These are phyloP conservation scores for Garrulus glandarius DNA, from an alignment of 2,797 vertebrate genomes.

Conservation along the genomic window DNA sequence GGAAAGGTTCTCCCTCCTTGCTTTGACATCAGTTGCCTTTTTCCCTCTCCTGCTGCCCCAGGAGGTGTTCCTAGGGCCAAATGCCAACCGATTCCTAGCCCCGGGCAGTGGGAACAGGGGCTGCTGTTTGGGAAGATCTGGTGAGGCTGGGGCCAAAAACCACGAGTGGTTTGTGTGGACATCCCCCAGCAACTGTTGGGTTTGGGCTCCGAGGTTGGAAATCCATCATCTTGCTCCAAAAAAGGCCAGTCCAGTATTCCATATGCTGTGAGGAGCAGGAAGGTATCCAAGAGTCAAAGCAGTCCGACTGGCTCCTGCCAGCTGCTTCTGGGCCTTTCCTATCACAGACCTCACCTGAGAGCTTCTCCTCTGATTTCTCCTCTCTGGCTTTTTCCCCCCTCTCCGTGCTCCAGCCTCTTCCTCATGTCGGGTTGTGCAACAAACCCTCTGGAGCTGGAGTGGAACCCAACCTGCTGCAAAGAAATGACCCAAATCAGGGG, in stretches of 20 bases:
- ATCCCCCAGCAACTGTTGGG: neutral
- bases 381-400: neutral
- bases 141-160: neutral
- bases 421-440: neutral
- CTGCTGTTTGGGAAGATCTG: neutral
- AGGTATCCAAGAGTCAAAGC: neutral
- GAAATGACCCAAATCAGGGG: constrained; percentile 8
- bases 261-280: fast-evolving
- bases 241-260: neutral
- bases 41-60: neutral
- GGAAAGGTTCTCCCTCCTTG: neutral
- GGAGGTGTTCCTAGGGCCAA: neutral
- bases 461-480: neutral
- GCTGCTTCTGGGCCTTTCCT: neutral
- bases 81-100: neutral
- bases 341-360: neutral
- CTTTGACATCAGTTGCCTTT: neutral
- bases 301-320: neutral
- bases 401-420: neutral
- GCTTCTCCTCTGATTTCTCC: neutral
- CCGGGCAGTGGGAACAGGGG: fast-evolving
- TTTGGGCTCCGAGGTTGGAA: neutral
- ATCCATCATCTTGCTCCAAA: neutral
- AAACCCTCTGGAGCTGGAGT: neutral
- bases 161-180: neutral